Evolutionary conservation across 2,113 vertebrate genomes (phyloP), one percentile per base, ranked within the genome.

Genomic region (Sylvicapra grimmia): DNA sequence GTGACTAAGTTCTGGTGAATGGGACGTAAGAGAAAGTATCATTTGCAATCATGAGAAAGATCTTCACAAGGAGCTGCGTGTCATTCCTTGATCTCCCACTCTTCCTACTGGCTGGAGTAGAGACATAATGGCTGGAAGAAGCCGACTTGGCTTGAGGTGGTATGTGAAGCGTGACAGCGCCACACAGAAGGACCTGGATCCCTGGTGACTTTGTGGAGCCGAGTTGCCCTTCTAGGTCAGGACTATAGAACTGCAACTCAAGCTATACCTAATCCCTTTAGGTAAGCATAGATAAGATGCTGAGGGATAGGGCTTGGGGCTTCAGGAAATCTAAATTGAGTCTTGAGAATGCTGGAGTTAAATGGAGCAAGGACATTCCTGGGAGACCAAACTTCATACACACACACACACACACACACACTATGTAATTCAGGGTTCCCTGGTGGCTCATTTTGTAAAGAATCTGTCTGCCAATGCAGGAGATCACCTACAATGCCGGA

Each of bases 311-410:
- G 6, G 15, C 47, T 56, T 19, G 29, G 5, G 53, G 11, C 4
- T 85, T 97, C 51, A 79, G 61, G 9, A 63, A 25, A 61, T 68
- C 16, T 92, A 33, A 96, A 44, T 0, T 4, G 53, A 40, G n/a
- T 65, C 49, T 53, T 95, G 53, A 97, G 82, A 94, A 90, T 23
- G 27, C 0, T 85, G 75, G 54, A 40, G 63, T 87, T 94, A 51
- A 65, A 29, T 16, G 16, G 33, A 31, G 29, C 19, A 93, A 96
- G 77, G 4, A 65, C 33, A 90, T 90, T 89, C 77, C 36, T 77
- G 44, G n/a, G 40, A 89, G 21, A 93, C 13, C 14, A 96, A 54
- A 75, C 31, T 21, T 40, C 58, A 58, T 1, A 16, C 29, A 63
- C 15, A 65, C 15, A 8, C 31, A 33, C 33, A 9, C 8, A 40